phyloP scores from a whole-genome alignment of 92 coral and sea anemone genomes.

The Porites lobata region DNA sequence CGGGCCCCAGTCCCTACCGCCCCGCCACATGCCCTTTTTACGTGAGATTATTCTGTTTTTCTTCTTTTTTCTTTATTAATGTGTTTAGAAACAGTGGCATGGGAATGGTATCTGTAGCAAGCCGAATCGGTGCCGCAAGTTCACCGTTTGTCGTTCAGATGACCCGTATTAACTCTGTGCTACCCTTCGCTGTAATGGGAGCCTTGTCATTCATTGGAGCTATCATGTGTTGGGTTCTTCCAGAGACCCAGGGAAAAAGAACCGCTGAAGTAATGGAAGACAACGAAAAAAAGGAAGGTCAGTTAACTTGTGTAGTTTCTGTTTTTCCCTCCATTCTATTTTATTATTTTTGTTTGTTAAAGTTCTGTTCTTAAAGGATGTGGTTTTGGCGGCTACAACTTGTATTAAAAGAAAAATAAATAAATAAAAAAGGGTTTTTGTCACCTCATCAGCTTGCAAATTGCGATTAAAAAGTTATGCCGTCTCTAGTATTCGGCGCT shows the following conservation, averaged over 20 bases:
- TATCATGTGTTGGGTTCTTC: slow-evolving; percentile 76
- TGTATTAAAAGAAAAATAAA: too few species aligned
- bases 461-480: too few species aligned
- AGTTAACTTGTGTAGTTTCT: background rate
- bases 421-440: too few species aligned
- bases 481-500: too few species aligned
- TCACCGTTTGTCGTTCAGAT: slow-evolving; percentile 81
- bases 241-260: slow-evolving; percentile 76
- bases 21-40: too few species aligned
- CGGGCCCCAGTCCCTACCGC: too few species aligned
- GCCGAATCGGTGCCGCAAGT: slow-evolving; percentile 81
- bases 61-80: background rate
- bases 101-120: slow-evolving; percentile 77
- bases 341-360: background rate
- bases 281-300: slow-evolving; percentile 33
- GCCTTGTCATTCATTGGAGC: slow-evolving; percentile 73
- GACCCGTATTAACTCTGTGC: slow-evolving; percentile 74
- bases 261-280: slow-evolving; percentile 84
- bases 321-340: too few species aligned
- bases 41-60: background rate
- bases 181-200: slow-evolving; percentile 86
- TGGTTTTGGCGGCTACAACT: background rate
- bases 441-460: too few species aligned
- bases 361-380: background rate
- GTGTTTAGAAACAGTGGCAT: slow-evolving; percentile 79